A percentile compares a stretch with the other conserved stretches of the same genome.
Evolutionary conservation across 2,113 vertebrate species (phyloP).

Genomic region (Mesembrinibis cayennensis): DNA sequence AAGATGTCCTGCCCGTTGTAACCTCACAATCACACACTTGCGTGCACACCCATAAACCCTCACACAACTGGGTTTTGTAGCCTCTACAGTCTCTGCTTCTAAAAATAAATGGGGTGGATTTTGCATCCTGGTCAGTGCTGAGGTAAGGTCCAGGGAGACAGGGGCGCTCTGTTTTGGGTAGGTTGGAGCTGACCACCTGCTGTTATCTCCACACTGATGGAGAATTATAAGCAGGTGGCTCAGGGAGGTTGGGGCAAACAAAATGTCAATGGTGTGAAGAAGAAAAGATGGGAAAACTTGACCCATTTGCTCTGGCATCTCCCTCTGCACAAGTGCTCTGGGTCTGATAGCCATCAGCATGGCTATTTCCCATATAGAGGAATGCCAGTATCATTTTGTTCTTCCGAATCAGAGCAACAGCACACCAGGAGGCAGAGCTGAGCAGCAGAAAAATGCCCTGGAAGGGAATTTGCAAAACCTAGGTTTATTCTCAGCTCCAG

Average conservation of each 20-base stretch:
- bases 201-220: neutral
- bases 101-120: neutral
- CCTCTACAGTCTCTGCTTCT: neutral
- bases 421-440: neutral
- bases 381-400: neutral
- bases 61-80: neutral
- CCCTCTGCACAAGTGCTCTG: neutral
- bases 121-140: neutral
- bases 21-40: neutral
- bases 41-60: neutral
- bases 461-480: neutral
- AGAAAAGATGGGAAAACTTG: neutral
- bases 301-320: neutral
- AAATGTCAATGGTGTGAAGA: neutral
- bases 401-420: neutral
- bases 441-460: neutral
- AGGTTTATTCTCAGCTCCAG: neutral
- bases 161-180: neutral
- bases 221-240: neutral
- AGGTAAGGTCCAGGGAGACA: neutral
- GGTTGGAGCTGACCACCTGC: neutral
- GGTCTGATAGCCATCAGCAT: neutral
- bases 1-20: neutral
- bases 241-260: neutral
- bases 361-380: neutral